These are phyloP conservation scores for Bradypus variegatus DNA, from an alignment of 2,797 vertebrate species.

Conservation along the genomic window DNA sequence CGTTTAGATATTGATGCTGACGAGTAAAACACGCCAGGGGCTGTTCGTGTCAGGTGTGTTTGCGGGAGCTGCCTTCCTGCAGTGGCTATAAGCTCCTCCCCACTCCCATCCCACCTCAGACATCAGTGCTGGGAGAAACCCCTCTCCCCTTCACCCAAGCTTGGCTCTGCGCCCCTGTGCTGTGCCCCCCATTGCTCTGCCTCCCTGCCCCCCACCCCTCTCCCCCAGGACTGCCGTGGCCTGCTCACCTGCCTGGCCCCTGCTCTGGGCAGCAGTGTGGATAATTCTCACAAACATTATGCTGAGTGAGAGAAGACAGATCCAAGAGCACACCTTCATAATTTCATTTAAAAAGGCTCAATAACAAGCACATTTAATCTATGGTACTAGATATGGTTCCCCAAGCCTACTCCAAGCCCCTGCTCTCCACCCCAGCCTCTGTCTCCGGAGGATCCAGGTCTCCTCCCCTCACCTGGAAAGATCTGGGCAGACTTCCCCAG, in stretches of 20 bases:
- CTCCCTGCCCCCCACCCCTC: background rate
- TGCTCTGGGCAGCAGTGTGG: background rate
- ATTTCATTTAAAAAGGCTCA: background rate
- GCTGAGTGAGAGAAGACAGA: background rate
- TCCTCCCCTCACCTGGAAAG: background rate
- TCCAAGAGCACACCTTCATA: background rate
- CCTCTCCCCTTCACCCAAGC: background rate
- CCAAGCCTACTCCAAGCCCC: background rate
- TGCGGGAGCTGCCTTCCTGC: background rate
- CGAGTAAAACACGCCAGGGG: background rate
- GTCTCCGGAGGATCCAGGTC: background rate
- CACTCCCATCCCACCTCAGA: background rate
- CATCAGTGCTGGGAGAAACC: background rate
- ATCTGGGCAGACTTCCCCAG: background rate
- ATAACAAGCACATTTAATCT: background rate
- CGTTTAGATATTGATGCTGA: background rate
- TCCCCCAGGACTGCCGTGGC: too few species aligned
- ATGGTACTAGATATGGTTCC: background rate
- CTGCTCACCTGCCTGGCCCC: background rate
- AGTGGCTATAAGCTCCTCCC: background rate
- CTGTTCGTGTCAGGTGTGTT: background rate
- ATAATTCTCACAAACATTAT: background rate
- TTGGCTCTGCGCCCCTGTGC: background rate
- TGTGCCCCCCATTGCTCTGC: too few species aligned
- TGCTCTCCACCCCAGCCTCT: background rate